Percentiles rank a stretch among this genome's conserved stretches.
phyloP scores from a whole-genome alignment of 2,113 vertebrate species.

The Vombatus ursinus region DNA sequence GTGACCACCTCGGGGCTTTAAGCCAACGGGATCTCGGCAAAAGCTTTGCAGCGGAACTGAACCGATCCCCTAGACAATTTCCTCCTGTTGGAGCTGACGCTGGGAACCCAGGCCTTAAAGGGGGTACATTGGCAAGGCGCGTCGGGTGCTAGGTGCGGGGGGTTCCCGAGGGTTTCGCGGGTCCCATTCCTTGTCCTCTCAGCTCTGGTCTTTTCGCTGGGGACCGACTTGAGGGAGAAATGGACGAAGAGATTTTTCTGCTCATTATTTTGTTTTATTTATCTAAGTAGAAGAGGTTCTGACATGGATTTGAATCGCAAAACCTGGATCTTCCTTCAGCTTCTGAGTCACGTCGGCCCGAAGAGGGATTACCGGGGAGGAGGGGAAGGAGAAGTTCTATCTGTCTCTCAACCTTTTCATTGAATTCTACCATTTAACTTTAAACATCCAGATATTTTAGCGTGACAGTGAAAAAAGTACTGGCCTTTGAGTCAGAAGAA shows the following conservation, averaged over 20 bases:
- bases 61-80: neutral
- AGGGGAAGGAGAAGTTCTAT: neutral
- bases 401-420: neutral
- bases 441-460: neutral
- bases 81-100: neutral
- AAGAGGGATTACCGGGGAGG: neutral
- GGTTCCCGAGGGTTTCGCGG: neutral
- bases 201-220: neutral
- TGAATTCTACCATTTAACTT: neutral
- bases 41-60: neutral
- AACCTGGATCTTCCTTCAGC: neutral
- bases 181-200: neutral
- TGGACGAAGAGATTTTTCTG: neutral
- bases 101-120: neutral
- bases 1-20: neutral
- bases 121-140: neutral
- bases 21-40: neutral
- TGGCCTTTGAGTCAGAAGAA: neutral
- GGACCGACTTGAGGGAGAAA: neutral
- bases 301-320: neutral
- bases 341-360: neutral
- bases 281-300: neutral
- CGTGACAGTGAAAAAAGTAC: neutral
- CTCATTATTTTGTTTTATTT: neutral
- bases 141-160: neutral